A percentile compares a stretch with the other conserved stretches of the same genome.
Evolutionary conservation across 1,140 invertebrate species (phyloP).

Genomic region (Archivesica marissinica): DNA sequence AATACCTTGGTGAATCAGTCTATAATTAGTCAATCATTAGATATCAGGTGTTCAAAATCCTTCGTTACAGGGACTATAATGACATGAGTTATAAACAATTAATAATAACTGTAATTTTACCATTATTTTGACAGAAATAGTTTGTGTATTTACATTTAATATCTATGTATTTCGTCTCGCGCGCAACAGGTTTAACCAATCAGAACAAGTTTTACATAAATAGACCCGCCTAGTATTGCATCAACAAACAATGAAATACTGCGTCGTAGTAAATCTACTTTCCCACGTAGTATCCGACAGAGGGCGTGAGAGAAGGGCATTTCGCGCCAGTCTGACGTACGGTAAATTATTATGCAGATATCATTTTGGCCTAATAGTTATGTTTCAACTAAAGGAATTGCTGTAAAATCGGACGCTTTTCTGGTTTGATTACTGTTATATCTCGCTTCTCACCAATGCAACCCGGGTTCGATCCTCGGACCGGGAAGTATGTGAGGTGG

Average conservation of each 20-base stretch:
- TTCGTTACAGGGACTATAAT: not conserved
- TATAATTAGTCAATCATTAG: not conserved
- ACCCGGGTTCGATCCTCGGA: no score
- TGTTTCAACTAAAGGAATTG: no score
- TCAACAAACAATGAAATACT: constrained; percentile 61
- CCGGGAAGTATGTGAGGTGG: no score
- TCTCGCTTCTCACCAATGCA: no score
- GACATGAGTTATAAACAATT: not conserved
- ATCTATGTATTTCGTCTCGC: constrained; percentile 48
- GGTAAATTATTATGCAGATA: no score
- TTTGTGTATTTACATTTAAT: constrained; percentile 43
- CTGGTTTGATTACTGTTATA: no score
- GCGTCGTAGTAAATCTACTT: constrained; percentile 53
- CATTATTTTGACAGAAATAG: constrained; percentile 17
- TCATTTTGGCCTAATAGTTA: no score
- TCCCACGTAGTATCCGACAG: constrained; percentile 58
- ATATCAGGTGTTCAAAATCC: not conserved
- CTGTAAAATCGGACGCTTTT: no score
- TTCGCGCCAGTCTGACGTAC: constrained; percentile 41
- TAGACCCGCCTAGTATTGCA: constrained; percentile 50
- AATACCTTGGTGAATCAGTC: constrained; percentile 20
- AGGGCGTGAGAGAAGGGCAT: constrained; percentile 42
- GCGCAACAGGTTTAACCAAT: constrained; percentile 59
- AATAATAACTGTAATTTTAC: not conserved
- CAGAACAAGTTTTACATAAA: constrained; percentile 31